Conservation (phyloP, 2,888 invertebrate genomes). For the Clostera curtula region DNA sequence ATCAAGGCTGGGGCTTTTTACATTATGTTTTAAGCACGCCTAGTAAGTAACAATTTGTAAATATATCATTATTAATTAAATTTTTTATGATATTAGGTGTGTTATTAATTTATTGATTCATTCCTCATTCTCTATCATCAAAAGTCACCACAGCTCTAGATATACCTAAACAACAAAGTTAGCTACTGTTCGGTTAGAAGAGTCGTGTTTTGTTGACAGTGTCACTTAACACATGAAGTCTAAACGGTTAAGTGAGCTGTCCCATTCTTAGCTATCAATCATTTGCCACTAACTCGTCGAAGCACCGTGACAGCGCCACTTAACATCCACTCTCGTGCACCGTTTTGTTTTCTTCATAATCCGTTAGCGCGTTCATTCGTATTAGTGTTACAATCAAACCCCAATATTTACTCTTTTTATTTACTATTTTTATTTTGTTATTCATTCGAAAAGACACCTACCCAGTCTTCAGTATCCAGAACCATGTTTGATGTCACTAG, state of each 20-base stretch:
- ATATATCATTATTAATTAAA: too few relatives aligned
- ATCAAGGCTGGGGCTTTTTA: too few relatives aligned
- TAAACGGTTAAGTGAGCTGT: conserved; percentile 19
- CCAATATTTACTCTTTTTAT: conserved; percentile 6
- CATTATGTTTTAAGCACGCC: too few relatives aligned
- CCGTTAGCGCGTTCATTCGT: conserved; percentile 10
- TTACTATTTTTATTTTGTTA: conserved; percentile 5
- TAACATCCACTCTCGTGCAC: conserved; percentile 31
- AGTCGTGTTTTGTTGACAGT: conserved; percentile 16
- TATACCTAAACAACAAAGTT: too few relatives aligned
- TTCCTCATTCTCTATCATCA: too few relatives aligned
- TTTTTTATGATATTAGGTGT: too few relatives aligned
- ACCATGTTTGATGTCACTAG: conserved; percentile 70
- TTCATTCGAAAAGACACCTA: conserved; percentile 40
- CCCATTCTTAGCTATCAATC: conserved; percentile 25
- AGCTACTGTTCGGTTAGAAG: too few relatives aligned
- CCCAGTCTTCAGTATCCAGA: conserved; percentile 72
- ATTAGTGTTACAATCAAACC: conserved; percentile 20
- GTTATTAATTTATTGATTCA: too few relatives aligned
- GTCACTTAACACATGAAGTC: conserved; percentile 13
- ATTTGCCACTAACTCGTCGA: conserved; percentile 24
- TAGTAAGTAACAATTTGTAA: too few relatives aligned
- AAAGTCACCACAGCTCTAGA: too few relatives aligned
- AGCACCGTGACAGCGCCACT: conserved; percentile 38
- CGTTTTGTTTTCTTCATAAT: conserved; percentile 20